phyloP scores from a whole-genome alignment of 2,797 vertebrate species.

The Scomberomorus guttatus region DNA sequence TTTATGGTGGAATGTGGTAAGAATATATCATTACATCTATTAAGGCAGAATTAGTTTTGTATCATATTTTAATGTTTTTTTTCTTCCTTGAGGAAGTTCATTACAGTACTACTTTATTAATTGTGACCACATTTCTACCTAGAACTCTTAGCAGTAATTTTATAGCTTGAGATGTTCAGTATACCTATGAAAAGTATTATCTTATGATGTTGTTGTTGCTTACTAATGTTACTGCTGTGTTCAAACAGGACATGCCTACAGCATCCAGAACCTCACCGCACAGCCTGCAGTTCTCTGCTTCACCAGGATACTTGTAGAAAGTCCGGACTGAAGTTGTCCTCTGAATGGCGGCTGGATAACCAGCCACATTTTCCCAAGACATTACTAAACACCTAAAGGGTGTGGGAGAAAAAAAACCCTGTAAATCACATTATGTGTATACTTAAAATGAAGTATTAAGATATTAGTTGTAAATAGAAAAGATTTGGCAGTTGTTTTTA shows the following conservation, averaged over 20 bases:
- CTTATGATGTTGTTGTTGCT: neutral
- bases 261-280: slow-evolving; percentile 77
- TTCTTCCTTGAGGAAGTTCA: neutral
- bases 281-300: slow-evolving; percentile 83
- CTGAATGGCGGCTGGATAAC: neutral
- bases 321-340: slow-evolving; percentile 43
- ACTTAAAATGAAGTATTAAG: slow-evolving; percentile 15
- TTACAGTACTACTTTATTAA: neutral
- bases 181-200: neutral
- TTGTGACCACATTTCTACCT: neutral
- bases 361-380: neutral
- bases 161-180: neutral
- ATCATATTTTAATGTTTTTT: neutral
- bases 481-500: neutral
- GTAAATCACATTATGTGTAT: neutral
- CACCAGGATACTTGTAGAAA: slow-evolving; percentile 72
- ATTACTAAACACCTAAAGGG: neutral
- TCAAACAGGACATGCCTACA: slow-evolving; percentile 81
- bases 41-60: neutral
- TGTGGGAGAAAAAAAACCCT: neutral
- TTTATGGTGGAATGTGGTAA: slow-evolving; percentile 84
- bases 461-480: slow-evolving; percentile 36
- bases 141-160: neutral
- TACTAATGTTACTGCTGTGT: slow-evolving; percentile 24
- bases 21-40: slow-evolving; percentile 19